Conservation (phyloP, 37 sponge, comb jelly and placozoan genomes). For the Hormiphora californensis region DNA sequence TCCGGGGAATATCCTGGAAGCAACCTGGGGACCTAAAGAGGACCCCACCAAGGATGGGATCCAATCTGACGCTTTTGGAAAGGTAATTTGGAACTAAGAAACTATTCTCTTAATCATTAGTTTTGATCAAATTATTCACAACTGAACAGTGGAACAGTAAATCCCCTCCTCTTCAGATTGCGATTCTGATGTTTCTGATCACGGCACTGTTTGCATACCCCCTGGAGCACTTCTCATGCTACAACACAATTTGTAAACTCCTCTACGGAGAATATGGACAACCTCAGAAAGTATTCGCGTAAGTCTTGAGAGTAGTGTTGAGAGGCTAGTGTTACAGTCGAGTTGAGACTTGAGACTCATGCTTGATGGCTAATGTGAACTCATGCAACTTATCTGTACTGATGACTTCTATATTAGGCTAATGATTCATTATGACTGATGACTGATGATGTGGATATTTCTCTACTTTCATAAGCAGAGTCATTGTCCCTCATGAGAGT, state of each 20-base stretch:
- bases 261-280: slow-evolving; percentile 32
- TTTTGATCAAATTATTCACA: not conserved
- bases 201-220: slow-evolving; percentile 42
- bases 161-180: not conserved
- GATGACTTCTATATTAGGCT: too few species aligned
- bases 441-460: too few species aligned
- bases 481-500: too few species aligned
- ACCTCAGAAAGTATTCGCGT: not conserved
- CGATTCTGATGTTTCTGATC: slow-evolving; percentile 18
- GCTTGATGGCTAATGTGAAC: too few species aligned
- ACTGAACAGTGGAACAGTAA: not conserved
- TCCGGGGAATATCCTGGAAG: slow-evolving; percentile 38
- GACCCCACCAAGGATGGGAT: not conserved
- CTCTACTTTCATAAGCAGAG: too few species aligned
- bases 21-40: too few species aligned
- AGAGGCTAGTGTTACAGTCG: too few species aligned
- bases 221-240: slow-evolving; percentile 45
- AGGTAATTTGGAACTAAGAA: not conserved
- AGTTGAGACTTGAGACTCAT: too few species aligned
- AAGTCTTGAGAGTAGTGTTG: too few species aligned
- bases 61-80: not conserved
- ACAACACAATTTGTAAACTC: slow-evolving; percentile 12
- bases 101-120: not conserved
- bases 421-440: too few species aligned
- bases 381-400: too few species aligned